Conservation (phyloP, 2,888 invertebrate genomes). For the Mesorhabditis sp. region DNA sequence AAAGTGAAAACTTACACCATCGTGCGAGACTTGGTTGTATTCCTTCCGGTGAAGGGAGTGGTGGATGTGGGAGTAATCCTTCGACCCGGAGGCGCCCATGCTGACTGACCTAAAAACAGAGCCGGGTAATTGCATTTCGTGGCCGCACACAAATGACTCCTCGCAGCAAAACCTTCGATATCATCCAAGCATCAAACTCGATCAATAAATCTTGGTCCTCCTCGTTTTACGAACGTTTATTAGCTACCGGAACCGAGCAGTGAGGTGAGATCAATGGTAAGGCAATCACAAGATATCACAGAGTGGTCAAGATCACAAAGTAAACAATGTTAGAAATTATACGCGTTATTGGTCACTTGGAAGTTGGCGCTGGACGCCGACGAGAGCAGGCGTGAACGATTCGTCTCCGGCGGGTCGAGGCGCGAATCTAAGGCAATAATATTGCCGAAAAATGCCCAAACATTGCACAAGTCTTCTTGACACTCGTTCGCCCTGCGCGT, state of each 20-base stretch:
- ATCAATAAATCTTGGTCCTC: too few species aligned
- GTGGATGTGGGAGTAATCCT: conserved; percentile 6
- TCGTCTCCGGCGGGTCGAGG: conserved; percentile 33
- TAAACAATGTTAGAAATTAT: background rate
- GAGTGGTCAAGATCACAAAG: too few species aligned
- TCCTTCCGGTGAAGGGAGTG: conserved; percentile 5
- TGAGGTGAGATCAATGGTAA: too few species aligned
- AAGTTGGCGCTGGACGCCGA: conserved; percentile 11
- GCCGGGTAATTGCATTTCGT: too few species aligned
- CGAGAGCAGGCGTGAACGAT: conserved; percentile 44
- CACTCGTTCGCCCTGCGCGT: conserved; percentile 49
- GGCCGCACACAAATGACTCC: too few species aligned
- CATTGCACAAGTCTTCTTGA: conserved; percentile 45
- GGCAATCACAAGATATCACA: too few species aligned
- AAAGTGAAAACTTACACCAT: background rate
- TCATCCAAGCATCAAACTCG: too few species aligned
- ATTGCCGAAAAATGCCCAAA: conserved; percentile 13
- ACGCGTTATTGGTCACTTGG: background rate
- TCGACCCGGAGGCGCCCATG: background rate
- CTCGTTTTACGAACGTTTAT: too few species aligned
- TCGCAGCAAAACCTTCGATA: too few species aligned
- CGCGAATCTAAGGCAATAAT: conserved; percentile 41
- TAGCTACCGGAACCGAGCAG: too few species aligned
- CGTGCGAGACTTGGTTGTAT: background rate
- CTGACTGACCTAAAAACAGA: background rate